Evolutionary conservation across 2,797 vertebrate genomes (phyloP).

Genomic region (Prunella strophiata): DNA sequence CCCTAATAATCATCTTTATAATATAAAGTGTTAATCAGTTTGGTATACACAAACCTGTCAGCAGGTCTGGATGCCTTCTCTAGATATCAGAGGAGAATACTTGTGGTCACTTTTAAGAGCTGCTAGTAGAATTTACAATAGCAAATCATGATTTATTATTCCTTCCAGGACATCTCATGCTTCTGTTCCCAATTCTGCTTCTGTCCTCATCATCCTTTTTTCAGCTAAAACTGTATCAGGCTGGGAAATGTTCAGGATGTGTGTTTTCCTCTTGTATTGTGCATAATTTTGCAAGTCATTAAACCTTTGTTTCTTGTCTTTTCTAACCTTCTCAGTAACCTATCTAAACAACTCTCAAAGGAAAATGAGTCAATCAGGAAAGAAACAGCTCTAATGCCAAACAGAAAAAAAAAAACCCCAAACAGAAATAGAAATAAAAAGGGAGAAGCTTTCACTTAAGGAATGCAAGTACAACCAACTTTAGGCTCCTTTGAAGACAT

Average conservation of each 20-base stretch:
- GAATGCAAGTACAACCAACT: not conserved
- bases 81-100: not conserved
- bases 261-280: not conserved
- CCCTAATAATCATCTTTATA: not conserved
- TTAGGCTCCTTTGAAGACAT: not conserved
- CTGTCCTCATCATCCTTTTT: not conserved
- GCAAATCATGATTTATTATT: conserved; percentile 9
- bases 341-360: conserved; percentile 36
- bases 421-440: not conserved
- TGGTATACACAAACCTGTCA: not conserved
- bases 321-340: conserved; percentile 24
- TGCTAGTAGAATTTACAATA: conserved; percentile 19
- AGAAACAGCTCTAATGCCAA: not conserved
- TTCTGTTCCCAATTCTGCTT: conserved; percentile 7
- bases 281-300: conserved; percentile 29
- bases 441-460: not conserved
- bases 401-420: not conserved
- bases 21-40: not conserved
- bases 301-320: conserved; percentile 48
- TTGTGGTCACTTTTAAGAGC: conserved; percentile 15
- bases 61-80: not conserved
- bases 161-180: not conserved
- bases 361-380: conserved; percentile 26
- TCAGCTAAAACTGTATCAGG: not conserved
- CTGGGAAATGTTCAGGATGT: conserved; percentile 19